A percentile compares a stretch with the other conserved stretches of the same genome.
These are phyloP conservation scores for Spilarctia lutea DNA, from an alignment of 2,888 invertebrate species.

Conservation along the genomic window DNA sequence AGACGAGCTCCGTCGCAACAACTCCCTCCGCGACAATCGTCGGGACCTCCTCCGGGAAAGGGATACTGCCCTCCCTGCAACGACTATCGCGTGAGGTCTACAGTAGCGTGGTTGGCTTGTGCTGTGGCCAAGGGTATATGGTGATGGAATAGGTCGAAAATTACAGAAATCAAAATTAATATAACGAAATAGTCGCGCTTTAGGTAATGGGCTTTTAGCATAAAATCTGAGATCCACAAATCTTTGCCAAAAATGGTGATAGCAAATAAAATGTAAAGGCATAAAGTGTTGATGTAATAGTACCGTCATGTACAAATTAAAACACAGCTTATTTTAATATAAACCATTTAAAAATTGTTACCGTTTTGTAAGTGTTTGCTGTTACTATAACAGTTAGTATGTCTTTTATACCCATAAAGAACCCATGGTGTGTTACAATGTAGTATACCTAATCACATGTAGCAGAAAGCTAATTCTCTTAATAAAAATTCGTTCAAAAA, in stretches of 20 bases:
- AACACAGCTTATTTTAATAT: conserved; percentile 3
- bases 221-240: background rate
- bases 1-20: conserved; percentile 78
- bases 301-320: background rate
- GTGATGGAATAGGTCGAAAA: conserved; percentile 27
- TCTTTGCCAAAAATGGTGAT: background rate
- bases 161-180: conserved; percentile 4
- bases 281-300: background rate
- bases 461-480: too few relatives aligned
- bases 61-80: conserved; percentile 65
- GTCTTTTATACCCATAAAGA: background rate
- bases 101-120: conserved; percentile 17
- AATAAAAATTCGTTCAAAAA: too few relatives aligned
- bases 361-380: background rate
- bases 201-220: background rate
- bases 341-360: background rate
- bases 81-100: conserved; percentile 73
- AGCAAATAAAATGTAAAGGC: background rate
- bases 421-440: conserved; percentile 16
- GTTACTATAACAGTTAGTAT: background rate
- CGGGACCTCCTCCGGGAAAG: conserved; percentile 64
- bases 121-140: conserved; percentile 23
- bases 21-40: conserved; percentile 74
- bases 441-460: conserved; percentile 26
- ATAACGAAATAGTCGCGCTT: conserved; percentile 6